A percentile compares a stretch with the other conserved stretches of the same genome.
Evolutionary conservation across 2,888 invertebrate genomes (phyloP).

Genomic region (Aphodius granarius): DNA sequence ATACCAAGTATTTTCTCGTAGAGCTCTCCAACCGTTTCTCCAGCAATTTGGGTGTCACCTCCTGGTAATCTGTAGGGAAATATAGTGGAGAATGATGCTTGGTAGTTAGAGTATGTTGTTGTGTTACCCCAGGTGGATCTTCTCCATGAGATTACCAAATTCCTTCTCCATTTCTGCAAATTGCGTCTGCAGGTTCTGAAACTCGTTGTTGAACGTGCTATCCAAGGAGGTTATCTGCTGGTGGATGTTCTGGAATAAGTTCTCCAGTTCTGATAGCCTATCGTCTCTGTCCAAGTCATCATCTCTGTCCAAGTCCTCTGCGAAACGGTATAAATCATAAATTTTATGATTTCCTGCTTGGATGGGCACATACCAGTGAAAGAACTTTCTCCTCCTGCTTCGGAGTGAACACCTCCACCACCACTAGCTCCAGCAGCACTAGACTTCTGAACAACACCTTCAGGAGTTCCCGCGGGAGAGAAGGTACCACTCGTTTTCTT

Average conservation of each 20-base stretch:
- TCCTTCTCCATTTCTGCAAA: conserved; percentile 54
- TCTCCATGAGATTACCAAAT: conserved; percentile 45
- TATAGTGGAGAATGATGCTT: not conserved
- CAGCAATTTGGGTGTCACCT: conserved; percentile 36
- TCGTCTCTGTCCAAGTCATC: not conserved
- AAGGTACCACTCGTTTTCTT: not conserved
- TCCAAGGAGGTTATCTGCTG: conserved; percentile 47
- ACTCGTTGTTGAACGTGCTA: conserved; percentile 49
- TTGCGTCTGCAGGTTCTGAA: conserved; percentile 57
- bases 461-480: not conserved
- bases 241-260: conserved; percentile 41
- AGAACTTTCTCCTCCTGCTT: not conserved
- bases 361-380: not conserved
- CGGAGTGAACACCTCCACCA: not conserved
- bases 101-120: not conserved
- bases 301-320: not conserved
- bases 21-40: conserved; percentile 46
- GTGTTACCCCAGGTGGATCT: conserved; percentile 37
- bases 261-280: conserved; percentile 26
- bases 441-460: not conserved
- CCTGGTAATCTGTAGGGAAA: conserved; percentile 36
- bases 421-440: not conserved
- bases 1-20: conserved; percentile 49
- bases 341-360: not conserved
- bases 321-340: no score